A percentile compares a stretch with the other conserved stretches of the same genome.
Evolutionary conservation across 2,113 vertebrate genomes (phyloP).

Genomic region (Nothocercus nigrocapillus): DNA sequence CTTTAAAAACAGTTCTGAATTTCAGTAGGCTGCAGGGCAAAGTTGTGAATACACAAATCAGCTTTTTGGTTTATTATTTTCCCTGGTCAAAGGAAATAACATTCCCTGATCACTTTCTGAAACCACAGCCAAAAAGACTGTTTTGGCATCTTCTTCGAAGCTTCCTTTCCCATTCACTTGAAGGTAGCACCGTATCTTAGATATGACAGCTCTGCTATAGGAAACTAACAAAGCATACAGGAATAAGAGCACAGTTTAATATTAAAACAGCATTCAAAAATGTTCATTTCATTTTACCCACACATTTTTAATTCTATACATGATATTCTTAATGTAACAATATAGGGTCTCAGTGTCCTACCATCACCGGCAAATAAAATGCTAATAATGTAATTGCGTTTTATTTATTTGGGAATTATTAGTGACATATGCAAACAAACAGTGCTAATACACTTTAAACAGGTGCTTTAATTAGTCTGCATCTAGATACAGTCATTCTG

Average conservation of each 20-base stretch:
- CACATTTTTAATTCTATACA: neutral
- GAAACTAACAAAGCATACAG: neutral
- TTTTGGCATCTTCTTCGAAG: constrained; percentile 16
- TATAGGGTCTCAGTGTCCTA: neutral
- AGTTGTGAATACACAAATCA: constrained; percentile 23
- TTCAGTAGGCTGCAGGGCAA: constrained; percentile 41
- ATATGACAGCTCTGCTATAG: neutral
- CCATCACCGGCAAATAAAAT: neutral
- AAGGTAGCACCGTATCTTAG: neutral
- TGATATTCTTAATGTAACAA: neutral
- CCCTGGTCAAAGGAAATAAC: constrained; percentile 19
- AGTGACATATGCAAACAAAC: neutral
- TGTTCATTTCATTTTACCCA: neutral
- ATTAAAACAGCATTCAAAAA: neutral
- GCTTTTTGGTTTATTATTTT: constrained; percentile 3
- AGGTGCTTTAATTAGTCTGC: neutral
- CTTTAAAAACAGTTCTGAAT: constrained; percentile 42
- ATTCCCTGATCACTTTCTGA: constrained; percentile 3
- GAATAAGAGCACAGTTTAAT: neutral
- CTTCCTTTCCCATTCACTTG: constrained; percentile 6
- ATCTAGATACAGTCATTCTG: neutral
- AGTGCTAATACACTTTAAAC: neutral
- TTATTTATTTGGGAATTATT: neutral
- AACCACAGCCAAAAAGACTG: constrained; percentile 16
- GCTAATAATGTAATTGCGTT: neutral